Base-by-base conservation (phyloP, 1,140 invertebrate genomes). In the Trachelipus rathkii region DNA sequence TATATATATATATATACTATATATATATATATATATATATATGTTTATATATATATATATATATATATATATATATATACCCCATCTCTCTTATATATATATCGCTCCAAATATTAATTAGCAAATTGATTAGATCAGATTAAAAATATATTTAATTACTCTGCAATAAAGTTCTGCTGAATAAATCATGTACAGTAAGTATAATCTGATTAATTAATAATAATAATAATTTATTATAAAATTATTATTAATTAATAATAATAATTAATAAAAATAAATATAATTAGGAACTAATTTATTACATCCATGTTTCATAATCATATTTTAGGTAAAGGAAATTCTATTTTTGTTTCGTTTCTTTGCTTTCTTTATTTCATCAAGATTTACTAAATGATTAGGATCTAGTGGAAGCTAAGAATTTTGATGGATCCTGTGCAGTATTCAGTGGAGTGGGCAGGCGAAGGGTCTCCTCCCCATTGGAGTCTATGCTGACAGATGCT, bases 391-490 rank as follows among this genome's bases (percentile, higher is more conserved):
- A 43, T 10, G n/a, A 76, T 81, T 73, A n/a, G 80, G 77, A 9
- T 78, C 77, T 13, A n/a, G 80, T 81, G 50, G 72, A 53, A 10
- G 80, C 80, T 8, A 74, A 73, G 21, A n/a, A n/a, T n/a, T 81
- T 69, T 60, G 76, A 77, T 68, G 77, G 75, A 11, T n/a, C 75
- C 78, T 66, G 53, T 81, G 23, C 75, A 81, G 69, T 81, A 81
- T 43, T 43, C 69, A 11, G 45, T 81, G 4, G 80, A 81, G 46
- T 81, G 80, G 80, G 89, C 89, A 24, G 95, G 95, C 0, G 87
- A 91, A 13, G 92, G 93, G 83, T 95, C 95, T 0, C 90, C 93
- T 5, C 97, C n/a, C 97, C 85, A 89, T 91, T 19, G 88, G 97
- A 9, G 93, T 96, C 82, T 91, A 92, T 33, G 91, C 95, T 77